Percentiles rank a stretch among this genome's conserved stretches.
Conservation (phyloP, 2,797 vertebrate genomes). For the Balearica regulorum region DNA sequence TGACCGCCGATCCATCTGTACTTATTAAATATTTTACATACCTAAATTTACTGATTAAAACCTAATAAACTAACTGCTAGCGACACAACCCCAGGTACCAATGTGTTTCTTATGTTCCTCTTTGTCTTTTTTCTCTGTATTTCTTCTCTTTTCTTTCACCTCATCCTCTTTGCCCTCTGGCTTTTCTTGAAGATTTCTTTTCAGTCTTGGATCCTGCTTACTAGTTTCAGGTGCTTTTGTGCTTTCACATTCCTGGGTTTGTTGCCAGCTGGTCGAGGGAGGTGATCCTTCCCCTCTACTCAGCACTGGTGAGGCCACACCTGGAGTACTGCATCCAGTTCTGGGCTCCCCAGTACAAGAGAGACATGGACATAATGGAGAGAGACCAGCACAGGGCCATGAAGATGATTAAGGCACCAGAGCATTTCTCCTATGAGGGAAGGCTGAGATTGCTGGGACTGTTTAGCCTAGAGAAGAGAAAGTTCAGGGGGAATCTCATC, state of each 20-base stretch:
- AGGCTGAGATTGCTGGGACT: too few relatives aligned
- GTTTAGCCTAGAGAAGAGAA: too few relatives aligned
- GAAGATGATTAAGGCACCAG: neutral
- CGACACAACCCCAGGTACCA: neutral
- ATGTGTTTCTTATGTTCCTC: conserved; percentile 74
- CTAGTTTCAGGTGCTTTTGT: conserved; percentile 70
- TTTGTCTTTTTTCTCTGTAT: conserved; percentile 82
- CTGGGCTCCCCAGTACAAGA: neutral
- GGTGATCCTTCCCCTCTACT: neutral
- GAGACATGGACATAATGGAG: neutral
- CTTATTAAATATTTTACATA: too few relatives aligned
- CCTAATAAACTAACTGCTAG: neutral
- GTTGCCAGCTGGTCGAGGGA: neutral
- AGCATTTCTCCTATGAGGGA: too few relatives aligned
- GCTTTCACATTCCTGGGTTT: conserved; percentile 72
- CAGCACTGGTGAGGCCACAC: neutral
- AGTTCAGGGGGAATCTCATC: too few relatives aligned
- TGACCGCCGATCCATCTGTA: too few relatives aligned
- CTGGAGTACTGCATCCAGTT: neutral
- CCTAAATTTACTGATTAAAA: neutral
- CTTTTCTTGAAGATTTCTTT: conserved; percentile 83
- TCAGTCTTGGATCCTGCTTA: conserved; percentile 86
- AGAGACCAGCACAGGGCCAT: neutral
- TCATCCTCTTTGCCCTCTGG: conserved; percentile 69
- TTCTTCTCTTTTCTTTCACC: conserved; percentile 75